Conservation (phyloP, 2,797 vertebrate genomes). For the Micromesistius poutassou region DNA sequence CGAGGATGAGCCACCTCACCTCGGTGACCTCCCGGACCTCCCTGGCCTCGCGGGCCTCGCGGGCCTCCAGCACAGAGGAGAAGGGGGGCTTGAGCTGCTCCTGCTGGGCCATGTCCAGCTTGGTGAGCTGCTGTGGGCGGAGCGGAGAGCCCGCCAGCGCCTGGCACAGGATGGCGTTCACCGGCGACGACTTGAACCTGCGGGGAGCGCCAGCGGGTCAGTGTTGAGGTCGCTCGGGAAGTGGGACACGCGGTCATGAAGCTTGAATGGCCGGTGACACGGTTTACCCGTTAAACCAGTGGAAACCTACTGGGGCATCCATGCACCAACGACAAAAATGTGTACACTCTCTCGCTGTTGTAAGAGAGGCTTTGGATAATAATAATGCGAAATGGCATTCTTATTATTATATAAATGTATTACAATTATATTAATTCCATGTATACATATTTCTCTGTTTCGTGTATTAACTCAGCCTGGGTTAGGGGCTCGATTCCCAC, state of each 20-base stretch:
- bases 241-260: no score
- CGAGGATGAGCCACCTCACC: not conserved
- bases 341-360: not conserved
- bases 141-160: slow-evolving; percentile 89
- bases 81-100: slow-evolving; percentile 86
- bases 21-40: not conserved
- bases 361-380: not conserved
- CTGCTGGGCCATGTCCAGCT: slow-evolving; percentile 86
- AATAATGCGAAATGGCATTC: not conserved
- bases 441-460: no score
- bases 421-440: not conserved
- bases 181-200: slow-evolving; percentile 93
- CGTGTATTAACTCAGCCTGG: not conserved
- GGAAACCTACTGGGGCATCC: no score
- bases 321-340: no score
- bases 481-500: not conserved
- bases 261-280: no score
- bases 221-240: not conserved
- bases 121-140: slow-evolving; percentile 82
- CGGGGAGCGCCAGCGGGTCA: slow-evolving; percentile 4
- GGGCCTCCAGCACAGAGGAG: slow-evolving; percentile 62
- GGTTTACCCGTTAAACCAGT: no score
- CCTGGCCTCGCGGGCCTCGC: slow-evolving; percentile 32
- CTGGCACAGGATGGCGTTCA: slow-evolving; percentile 97
- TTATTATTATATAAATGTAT: not conserved